Evolutionary conservation across 2,888 invertebrate genomes (phyloP).

Genomic region (Mantis religiosa): DNA sequence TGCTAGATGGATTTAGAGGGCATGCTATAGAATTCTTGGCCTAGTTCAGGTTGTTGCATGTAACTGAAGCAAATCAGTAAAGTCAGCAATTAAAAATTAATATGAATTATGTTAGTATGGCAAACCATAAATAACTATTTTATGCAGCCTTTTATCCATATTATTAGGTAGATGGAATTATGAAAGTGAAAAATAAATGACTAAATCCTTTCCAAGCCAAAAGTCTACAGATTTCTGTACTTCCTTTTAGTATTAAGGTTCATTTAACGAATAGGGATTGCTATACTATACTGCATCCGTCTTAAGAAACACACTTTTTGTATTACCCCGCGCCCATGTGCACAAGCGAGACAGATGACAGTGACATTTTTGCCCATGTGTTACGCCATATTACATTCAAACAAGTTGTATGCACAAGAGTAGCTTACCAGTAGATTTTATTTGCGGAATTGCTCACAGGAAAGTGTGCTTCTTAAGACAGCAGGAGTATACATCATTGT

Average conservation of each 20-base stretch:
- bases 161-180: neutral
- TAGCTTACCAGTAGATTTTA: too few species aligned
- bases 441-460: too few species aligned
- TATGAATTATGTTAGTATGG: neutral
- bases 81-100: neutral
- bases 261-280: neutral
- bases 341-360: too few species aligned
- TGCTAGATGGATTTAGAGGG: too few species aligned
- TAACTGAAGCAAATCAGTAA: neutral
- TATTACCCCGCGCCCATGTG: too few species aligned
- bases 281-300: neutral
- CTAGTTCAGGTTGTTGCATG: neutral
- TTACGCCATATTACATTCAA: too few species aligned
- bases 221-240: neutral
- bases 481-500: too few species aligned
- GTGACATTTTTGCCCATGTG: too few species aligned
- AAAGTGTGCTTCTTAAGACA: too few species aligned
- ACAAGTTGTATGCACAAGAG: too few species aligned
- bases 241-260: neutral
- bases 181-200: neutral
- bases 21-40: neutral
- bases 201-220: neutral
- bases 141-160: neutral
- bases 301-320: too few species aligned
- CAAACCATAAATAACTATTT: neutral